Percentiles rank a stretch among this genome's conserved stretches.
Conservation (phyloP, 1,140 invertebrate species). For the Himalopsyche phryganea region DNA sequence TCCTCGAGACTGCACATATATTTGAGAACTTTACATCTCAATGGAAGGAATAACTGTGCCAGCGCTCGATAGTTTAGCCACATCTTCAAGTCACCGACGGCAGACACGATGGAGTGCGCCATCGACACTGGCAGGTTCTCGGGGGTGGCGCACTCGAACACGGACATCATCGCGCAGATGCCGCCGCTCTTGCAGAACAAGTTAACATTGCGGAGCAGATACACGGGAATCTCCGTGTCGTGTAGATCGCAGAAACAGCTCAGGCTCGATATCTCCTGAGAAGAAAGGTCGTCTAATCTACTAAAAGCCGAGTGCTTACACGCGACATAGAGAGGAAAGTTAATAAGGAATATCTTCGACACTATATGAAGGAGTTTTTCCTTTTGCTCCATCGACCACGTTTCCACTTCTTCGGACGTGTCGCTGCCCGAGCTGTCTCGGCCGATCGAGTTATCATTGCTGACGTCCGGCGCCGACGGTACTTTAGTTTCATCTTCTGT, state of each 20-base stretch:
- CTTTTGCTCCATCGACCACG: constrained; percentile 71
- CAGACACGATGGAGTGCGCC: constrained; percentile 85
- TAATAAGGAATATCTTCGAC: constrained; percentile 76
- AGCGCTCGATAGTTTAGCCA: constrained; percentile 91
- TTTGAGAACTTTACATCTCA: constrained; percentile 78
- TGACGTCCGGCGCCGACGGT: constrained; percentile 9
- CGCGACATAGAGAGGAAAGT: constrained; percentile 89
- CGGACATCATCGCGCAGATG: constrained; percentile 77
- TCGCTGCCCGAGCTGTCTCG: constrained; percentile 34
- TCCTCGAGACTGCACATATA: constrained; percentile 93
- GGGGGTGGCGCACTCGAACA: constrained; percentile 74
- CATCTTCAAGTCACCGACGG: constrained; percentile 89
- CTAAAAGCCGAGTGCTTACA: constrained; percentile 80
- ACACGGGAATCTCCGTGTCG: constrained; percentile 88
- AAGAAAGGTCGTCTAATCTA: constrained; percentile 72
- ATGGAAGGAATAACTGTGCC: constrained; percentile 80
- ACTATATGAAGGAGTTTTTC: constrained; percentile 76
- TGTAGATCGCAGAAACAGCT: constrained; percentile 86
- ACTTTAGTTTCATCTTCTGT: constrained; percentile 27
- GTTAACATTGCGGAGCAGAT: constrained; percentile 83
- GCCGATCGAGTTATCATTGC: constrained; percentile 28
- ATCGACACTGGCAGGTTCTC: constrained; percentile 77
- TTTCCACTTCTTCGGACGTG: constrained; percentile 39
- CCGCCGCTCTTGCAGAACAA: constrained; percentile 88
- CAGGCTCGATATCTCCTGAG: constrained; percentile 72